Percentiles rank a stretch among this genome's conserved stretches.
phyloP scores from a whole-genome alignment of 2,888 invertebrate genomes.

The Julus scandinavius region DNA sequence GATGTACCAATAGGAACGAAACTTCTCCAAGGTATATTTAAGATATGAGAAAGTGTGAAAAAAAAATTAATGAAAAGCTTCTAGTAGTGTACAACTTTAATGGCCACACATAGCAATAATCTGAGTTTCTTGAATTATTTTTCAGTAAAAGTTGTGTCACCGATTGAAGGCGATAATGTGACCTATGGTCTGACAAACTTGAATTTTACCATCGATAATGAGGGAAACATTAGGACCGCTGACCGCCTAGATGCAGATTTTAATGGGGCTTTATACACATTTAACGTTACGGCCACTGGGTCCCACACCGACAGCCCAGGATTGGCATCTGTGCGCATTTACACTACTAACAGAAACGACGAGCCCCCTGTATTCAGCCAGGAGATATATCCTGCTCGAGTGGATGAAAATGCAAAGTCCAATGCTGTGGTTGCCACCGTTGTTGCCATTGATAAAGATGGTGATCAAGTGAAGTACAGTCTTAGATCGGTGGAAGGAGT shows the following conservation, averaged over 20 bases:
- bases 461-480: slow-evolving; percentile 63
- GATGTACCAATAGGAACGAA: slow-evolving; percentile 57
- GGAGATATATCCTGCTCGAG: slow-evolving; percentile 58
- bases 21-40: slow-evolving; percentile 58
- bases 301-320: slow-evolving; percentile 64
- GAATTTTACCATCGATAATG: slow-evolving; percentile 57
- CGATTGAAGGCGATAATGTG: slow-evolving; percentile 53
- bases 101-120: background rate
- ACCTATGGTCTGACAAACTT: slow-evolving; percentile 47
- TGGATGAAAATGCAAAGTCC: slow-evolving; percentile 59
- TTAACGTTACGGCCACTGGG: slow-evolving; percentile 64
- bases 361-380: slow-evolving; percentile 63
- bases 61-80: too few species aligned
- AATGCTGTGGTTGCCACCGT: slow-evolving; percentile 65
- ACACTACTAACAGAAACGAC: slow-evolving; percentile 66
- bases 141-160: background rate
- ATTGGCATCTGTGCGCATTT: slow-evolving; percentile 64
- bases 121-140: background rate
- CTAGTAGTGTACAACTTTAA: background rate
- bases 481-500: background rate
- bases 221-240: slow-evolving; percentile 56
- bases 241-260: slow-evolving; percentile 57
- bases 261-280: slow-evolving; percentile 61
- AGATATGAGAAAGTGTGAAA: too few species aligned
- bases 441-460: slow-evolving; percentile 66